A percentile compares a stretch with the other conserved stretches of the same genome.
phyloP scores from a whole-genome alignment of 2,113 vertebrate genomes.

The Siniperca chuatsi region DNA sequence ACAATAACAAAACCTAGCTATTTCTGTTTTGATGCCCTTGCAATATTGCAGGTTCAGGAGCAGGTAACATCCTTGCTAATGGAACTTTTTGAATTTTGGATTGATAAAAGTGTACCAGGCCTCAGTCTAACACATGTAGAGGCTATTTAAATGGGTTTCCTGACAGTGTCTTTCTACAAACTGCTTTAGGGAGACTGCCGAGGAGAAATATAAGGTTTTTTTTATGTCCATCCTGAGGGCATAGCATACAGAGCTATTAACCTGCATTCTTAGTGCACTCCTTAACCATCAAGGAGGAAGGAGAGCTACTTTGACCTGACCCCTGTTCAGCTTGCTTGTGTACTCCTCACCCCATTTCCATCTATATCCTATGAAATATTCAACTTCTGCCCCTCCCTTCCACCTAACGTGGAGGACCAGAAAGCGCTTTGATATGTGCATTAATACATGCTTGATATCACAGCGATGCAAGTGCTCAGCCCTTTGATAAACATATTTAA shows the following conservation, averaged over 20 bases:
- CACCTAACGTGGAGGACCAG: slow-evolving; percentile 42
- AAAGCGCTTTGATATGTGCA: slow-evolving; percentile 74
- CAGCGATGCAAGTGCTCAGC: slow-evolving; percentile 47
- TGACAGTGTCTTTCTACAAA: slow-evolving; percentile 9
- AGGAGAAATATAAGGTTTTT: slow-evolving; percentile 40
- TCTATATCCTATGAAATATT: slow-evolving; percentile 71
- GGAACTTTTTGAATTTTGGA: neutral
- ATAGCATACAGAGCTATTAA: neutral
- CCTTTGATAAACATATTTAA: slow-evolving; percentile 83
- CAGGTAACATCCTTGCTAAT: slow-evolving; percentile 1
- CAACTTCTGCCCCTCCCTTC: slow-evolving; percentile 51
- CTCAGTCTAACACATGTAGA: neutral
- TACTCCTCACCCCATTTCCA: slow-evolving; percentile 45
- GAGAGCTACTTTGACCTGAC: slow-evolving; percentile 48
- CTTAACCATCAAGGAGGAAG: slow-evolving; percentile 16
- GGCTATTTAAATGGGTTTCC: slow-evolving; percentile 12
- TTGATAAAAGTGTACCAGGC: neutral
- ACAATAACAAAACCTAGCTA: slow-evolving; percentile 17
- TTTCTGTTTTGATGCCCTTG: slow-evolving; percentile 34
- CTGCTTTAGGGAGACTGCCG: neutral
- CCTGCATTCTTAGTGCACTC: slow-evolving; percentile 8
- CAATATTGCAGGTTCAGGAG: neutral
- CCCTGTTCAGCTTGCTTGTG: slow-evolving; percentile 36
- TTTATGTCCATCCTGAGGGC: slow-evolving; percentile 20
- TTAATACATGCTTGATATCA: slow-evolving; percentile 75